phyloP scores from a whole-genome alignment of 2,797 vertebrate species.

The Danio tinwini region DNA sequence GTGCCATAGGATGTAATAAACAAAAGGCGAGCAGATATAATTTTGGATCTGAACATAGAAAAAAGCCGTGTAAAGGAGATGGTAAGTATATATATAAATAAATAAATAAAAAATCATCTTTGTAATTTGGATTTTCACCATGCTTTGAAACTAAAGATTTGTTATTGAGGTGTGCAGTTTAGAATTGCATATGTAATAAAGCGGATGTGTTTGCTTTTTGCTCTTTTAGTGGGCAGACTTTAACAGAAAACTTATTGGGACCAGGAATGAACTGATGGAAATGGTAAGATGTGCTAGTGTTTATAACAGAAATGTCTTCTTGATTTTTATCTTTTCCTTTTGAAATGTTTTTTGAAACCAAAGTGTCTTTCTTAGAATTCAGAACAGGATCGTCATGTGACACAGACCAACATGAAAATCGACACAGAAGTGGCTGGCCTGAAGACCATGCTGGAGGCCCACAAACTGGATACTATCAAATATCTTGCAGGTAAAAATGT shows the following conservation, averaged over 20 bases:
- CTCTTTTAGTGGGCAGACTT: conserved; percentile 84
- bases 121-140: neutral
- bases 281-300: conserved; percentile 81
- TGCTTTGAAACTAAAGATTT: neutral
- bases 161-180: neutral
- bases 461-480: conserved; percentile 97
- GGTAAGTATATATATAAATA: conserved; percentile 81
- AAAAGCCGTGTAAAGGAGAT: conserved; percentile 91
- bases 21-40: conserved; percentile 86
- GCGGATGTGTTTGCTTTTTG: conserved; percentile 37
- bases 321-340: neutral
- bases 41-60: conserved; percentile 90
- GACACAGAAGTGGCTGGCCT: conserved; percentile 95
- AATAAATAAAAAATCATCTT: neutral
- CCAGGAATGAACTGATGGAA: conserved; percentile 87
- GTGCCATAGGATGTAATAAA: conserved; percentile 87
- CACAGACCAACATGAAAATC: conserved; percentile 91
- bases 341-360: neutral
- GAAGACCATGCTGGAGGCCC: conserved; percentile 94
- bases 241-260: conserved; percentile 87
- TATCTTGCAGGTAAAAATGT: conserved; percentile 90
- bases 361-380: conserved; percentile 77
- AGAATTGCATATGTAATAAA: neutral
- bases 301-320: neutral
- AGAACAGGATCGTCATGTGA: conserved; percentile 88